These are phyloP conservation scores for Nipponia nippon DNA, from an alignment of 2,113 vertebrate species.

Conservation along the genomic window DNA sequence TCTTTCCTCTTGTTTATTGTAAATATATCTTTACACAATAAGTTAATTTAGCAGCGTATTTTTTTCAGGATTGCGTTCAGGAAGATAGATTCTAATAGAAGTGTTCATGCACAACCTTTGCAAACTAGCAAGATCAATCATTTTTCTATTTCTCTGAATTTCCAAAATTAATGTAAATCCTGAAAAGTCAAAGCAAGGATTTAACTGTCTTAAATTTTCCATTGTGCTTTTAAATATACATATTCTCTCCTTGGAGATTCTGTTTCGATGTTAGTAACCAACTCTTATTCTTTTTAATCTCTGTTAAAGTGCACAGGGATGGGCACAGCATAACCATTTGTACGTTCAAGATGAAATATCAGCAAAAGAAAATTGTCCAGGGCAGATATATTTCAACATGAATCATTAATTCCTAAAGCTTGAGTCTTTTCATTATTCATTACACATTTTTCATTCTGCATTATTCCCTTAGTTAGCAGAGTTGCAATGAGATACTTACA, in stretches of 20 bases:
- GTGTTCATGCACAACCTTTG: neutral
- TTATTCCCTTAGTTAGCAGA: neutral
- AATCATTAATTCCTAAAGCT: conserved; percentile 51
- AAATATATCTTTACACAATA: neutral
- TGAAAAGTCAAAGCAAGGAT: conserved; percentile 14
- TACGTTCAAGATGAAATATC: neutral
- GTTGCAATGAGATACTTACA: neutral
- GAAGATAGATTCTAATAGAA: neutral
- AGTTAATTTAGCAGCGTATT: neutral
- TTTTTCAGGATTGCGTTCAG: neutral
- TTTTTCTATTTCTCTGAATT: neutral
- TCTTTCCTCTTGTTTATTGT: neutral
- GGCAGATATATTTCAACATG: conserved; percentile 42
- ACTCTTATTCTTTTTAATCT: conserved; percentile 6
- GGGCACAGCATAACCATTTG: neutral
- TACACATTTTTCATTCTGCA: neutral
- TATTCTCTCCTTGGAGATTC: neutral
- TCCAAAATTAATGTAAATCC: conserved; percentile 13
- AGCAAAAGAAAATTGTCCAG: conserved; percentile 45
- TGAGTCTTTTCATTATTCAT: conserved; percentile 31
- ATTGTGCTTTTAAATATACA: conserved; percentile 4
- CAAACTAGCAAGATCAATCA: neutral
- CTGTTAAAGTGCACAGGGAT: neutral
- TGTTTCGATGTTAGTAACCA: neutral
- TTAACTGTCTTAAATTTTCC: conserved; percentile 14